Conservation (phyloP, 2,888 invertebrate genomes). For the Brenthis ino region DNA sequence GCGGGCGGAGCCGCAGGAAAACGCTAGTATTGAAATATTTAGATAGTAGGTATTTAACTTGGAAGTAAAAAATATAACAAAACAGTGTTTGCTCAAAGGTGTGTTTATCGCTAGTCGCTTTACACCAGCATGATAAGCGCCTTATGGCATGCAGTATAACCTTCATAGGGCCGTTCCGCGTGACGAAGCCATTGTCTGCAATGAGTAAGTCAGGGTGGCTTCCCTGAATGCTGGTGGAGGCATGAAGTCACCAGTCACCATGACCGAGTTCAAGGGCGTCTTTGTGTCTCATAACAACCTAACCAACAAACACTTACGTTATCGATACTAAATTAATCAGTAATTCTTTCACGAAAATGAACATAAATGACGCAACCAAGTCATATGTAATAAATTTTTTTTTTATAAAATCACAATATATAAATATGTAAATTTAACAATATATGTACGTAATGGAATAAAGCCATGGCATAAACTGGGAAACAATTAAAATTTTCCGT, state of each 20-base stretch:
- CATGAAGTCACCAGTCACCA: conserved; percentile 51
- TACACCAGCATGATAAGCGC: conserved; percentile 18
- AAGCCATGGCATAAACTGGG: neutral
- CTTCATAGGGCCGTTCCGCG: conserved; percentile 57
- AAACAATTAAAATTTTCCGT: conserved; percentile 20
- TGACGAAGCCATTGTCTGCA: conserved; percentile 76
- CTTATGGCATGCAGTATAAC: conserved; percentile 45
- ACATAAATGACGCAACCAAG: too few species aligned
- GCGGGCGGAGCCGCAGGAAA: too few species aligned
- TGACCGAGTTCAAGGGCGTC: conserved; percentile 56
- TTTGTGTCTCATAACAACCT: conserved; percentile 40
- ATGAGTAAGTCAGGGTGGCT: conserved; percentile 72
- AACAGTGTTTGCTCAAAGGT: conserved; percentile 1
- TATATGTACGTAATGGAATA: neutral
- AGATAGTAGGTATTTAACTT: too few species aligned
- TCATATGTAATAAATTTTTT: too few species aligned
- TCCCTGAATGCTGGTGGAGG: conserved; percentile 45
- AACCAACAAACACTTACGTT: conserved; percentile 29
- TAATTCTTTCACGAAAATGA: neutral
- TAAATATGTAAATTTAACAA: too few species aligned
- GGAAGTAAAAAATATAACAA: neutral
- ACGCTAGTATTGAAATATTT: too few species aligned
- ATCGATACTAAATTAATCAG: conserved; percentile 33
- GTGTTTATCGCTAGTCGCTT: neutral
- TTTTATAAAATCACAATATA: too few species aligned